Evolutionary conservation across 2,113 vertebrate species (phyloP).

Genomic region (Nycticebus coucang): DNA sequence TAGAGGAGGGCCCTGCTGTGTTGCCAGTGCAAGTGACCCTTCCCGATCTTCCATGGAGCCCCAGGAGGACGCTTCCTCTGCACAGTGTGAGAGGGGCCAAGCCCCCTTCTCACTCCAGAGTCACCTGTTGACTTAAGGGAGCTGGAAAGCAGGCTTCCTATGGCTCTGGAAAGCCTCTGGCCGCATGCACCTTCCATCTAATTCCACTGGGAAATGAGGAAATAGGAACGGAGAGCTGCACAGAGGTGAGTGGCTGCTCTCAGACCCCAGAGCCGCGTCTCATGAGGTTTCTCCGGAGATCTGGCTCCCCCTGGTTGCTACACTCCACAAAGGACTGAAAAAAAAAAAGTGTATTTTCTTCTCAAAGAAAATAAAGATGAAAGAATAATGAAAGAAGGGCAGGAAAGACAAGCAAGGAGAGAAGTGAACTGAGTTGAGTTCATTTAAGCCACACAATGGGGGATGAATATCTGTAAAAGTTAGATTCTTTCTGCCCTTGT

Average conservation of each 20-base stretch:
- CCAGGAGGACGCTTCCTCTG: background rate
- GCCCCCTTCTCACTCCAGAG: background rate
- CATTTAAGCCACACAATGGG: background rate
- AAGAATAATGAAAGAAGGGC: background rate
- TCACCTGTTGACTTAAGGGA: background rate
- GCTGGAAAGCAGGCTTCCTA: background rate
- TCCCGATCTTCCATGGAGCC: background rate
- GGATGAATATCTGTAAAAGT: background rate
- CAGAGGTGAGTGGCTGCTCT: rapidly evolving
- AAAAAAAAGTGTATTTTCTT: background rate
- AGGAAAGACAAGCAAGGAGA: background rate
- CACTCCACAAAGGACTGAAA: background rate
- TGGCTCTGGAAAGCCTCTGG: background rate
- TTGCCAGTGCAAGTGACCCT: rapidly evolving
- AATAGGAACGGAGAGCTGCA: rapidly evolving
- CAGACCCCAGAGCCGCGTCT: background rate
- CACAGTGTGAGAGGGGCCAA: rapidly evolving
- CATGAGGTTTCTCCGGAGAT: background rate
- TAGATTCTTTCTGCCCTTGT: background rate
- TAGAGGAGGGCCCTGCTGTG: too few relatives aligned
- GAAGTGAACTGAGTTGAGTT: background rate
- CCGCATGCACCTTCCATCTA: background rate
- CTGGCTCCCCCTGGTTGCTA: background rate
- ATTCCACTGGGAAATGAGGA: background rate
- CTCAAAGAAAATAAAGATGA: background rate